Base-by-base conservation (phyloP, 2,113 vertebrate species). In the Erythrolamprus reginae region DNA sequence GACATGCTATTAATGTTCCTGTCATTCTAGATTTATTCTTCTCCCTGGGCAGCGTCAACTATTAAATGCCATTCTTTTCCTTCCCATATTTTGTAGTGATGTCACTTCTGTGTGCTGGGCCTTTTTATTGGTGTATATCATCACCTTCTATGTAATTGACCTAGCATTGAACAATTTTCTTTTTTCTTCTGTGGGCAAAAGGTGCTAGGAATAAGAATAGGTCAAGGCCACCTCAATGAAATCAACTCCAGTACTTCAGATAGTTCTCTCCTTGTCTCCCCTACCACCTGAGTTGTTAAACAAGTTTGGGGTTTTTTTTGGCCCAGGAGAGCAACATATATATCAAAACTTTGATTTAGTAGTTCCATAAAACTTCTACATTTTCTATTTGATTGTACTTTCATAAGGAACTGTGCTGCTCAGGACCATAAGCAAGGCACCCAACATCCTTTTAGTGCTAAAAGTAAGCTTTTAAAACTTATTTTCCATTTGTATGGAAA, bases 121-220 rank as follows among this genome's bases (percentile, higher is more conserved):
- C 88, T 5, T 0, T 92, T 91, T 38, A 42, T 56, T 55, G 61
- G 61, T 90, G 82, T 38, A 0, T 91, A 82, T 93, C 85, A 90
- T 89, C 42, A 50, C 88, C 92, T 92, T 91, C 90, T 96, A 91
- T 95, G 91, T 86, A 88, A 89, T 94, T 92, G 95, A 93, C 94
- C 92, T 92, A 92, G 61, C 0, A 0, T 90, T 50, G 65, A 86
- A 77, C 93, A 90, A 45, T 86, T 0, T 0, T 89, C 33, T 77
- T 94, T 48, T 88, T 95, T 83, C 93, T 95, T 94, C 95, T 94
- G 93, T 94, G 94, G 93, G 94, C 93, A 90, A 58, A 93, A 94
- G 95, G 95, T 91, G 26, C 45, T 91, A 86, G 33, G 24, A 50
- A 82, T n/a, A 87, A 12, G 10, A 45, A 13, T 45, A 24, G 9